phyloP scores from a whole-genome alignment of 23 tunicate genomes.

The Ascidia mentula region DNA sequence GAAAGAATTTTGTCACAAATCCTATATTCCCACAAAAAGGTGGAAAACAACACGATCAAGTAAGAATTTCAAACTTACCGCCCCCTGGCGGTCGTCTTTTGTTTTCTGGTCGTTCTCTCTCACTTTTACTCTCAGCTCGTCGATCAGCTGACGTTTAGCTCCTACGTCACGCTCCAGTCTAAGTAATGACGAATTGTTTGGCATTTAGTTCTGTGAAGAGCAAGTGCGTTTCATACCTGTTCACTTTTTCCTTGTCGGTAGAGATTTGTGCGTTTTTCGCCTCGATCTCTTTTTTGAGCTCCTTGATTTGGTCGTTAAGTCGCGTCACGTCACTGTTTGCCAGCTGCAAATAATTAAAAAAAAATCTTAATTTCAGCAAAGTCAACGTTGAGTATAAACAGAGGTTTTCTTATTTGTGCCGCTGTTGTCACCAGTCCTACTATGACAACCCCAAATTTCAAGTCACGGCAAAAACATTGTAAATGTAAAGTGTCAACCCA shows the following conservation, averaged over 20 bases:
- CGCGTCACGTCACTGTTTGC: slow-evolving; percentile 52
- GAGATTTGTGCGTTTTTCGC: slow-evolving; percentile 44
- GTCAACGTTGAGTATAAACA: too few relatives aligned
- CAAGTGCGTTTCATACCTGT: slow-evolving; percentile 30
- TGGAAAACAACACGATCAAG: background rate
- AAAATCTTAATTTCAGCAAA: too few relatives aligned
- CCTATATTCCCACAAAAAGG: background rate
- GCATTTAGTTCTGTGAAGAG: background rate
- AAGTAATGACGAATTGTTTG: background rate
- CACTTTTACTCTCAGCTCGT: slow-evolving; percentile 68
- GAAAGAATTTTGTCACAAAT: too few relatives aligned
- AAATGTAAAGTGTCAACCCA: too few relatives aligned
- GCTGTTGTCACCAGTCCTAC: too few relatives aligned
- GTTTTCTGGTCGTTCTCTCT: slow-evolving; percentile 41
- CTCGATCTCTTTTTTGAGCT: slow-evolving; percentile 62
- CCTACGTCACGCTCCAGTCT: slow-evolving; percentile 87
- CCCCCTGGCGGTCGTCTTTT: slow-evolving; percentile 37
- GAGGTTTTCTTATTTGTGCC: too few relatives aligned
- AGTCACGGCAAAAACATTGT: too few relatives aligned
- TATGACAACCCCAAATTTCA: too few relatives aligned
- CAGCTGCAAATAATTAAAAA: too few relatives aligned
- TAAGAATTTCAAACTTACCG: slow-evolving; percentile 16
- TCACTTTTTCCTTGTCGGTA: slow-evolving; percentile 64
- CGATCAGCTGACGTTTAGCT: slow-evolving; percentile 90
- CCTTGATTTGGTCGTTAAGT: slow-evolving; percentile 53